These are phyloP conservation scores for Zapus hudsonius DNA, from an alignment of 2,113 vertebrate genomes.

Conservation along the genomic window DNA sequence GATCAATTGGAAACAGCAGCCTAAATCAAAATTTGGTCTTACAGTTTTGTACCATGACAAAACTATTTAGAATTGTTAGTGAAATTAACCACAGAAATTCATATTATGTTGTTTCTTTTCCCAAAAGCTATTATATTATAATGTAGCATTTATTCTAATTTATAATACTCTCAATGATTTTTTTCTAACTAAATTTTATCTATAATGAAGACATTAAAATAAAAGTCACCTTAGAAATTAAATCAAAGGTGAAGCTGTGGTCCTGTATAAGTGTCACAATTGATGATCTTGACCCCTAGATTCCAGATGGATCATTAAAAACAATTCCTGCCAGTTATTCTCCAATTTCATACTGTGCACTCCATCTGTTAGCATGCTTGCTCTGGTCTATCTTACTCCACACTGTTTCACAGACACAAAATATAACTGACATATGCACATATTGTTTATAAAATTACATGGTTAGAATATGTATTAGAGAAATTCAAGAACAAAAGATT, in stretches of 20 bases:
- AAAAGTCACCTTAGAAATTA: conserved; percentile 67
- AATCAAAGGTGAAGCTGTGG: conserved; percentile 44
- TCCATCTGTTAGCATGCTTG: conserved; percentile 73
- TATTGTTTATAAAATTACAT: not conserved
- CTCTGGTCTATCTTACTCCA: conserved; percentile 26
- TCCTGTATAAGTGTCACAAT: conserved; percentile 53
- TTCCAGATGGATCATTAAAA: conserved; percentile 77
- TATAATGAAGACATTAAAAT: not conserved
- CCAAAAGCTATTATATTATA: not conserved
- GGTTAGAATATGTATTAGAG: not conserved
- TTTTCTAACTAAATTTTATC: not conserved
- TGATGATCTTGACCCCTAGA: conserved; percentile 75
- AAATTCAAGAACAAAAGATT: conserved; percentile 33
- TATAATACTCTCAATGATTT: not conserved
- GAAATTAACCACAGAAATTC: not conserved
- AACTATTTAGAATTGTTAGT: conserved; percentile 33
- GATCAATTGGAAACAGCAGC: not conserved
- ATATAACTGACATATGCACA: not conserved
- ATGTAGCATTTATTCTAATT: not conserved
- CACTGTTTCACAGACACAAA: conserved; percentile 30
- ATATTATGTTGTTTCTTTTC: not conserved
- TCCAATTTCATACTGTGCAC: conserved; percentile 75
- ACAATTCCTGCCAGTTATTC: conserved; percentile 59
- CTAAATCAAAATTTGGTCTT: not conserved
- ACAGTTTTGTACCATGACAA: not conserved